Evolutionary conservation across 1,140 invertebrate species (phyloP).

Genomic region (Pollicipes pollicipes): DNA sequence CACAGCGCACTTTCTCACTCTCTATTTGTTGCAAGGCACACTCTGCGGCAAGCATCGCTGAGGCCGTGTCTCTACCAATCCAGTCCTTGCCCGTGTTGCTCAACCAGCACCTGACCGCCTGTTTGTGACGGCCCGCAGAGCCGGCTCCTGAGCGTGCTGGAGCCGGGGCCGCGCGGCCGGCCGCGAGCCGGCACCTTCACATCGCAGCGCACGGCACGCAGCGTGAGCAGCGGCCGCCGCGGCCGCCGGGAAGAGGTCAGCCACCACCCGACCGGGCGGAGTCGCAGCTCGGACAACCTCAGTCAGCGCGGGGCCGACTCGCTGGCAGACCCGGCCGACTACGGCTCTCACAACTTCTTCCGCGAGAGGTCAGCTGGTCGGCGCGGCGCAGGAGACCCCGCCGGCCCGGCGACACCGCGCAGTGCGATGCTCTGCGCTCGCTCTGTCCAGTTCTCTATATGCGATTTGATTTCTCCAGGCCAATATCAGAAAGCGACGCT

Average conservation of each 20-base stretch:
- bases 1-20: no score
- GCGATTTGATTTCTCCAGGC: no score
- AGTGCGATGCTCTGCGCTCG: no score
- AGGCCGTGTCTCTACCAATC: no score
- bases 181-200: not conserved
- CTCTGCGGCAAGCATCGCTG: no score
- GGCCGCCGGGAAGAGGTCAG: not conserved
- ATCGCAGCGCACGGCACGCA: constrained; percentile 12
- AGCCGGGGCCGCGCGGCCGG: not conserved
- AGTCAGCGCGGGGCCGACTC: not conserved
- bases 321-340: constrained; percentile 9
- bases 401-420: no score
- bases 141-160: not conserved
- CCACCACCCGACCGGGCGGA: not conserved
- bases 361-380: constrained; percentile 7
- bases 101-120: no score
- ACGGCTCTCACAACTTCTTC: constrained; percentile 14
- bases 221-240: not conserved
- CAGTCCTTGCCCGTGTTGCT: no score
- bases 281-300: not conserved
- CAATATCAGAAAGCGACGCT: not conserved
- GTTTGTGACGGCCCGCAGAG: not conserved
- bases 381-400: no score
- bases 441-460: no score
- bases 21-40: no score